Evolutionary conservation across 1,140 invertebrate species (phyloP).

Genomic region (Zaprionus davidi): DNA sequence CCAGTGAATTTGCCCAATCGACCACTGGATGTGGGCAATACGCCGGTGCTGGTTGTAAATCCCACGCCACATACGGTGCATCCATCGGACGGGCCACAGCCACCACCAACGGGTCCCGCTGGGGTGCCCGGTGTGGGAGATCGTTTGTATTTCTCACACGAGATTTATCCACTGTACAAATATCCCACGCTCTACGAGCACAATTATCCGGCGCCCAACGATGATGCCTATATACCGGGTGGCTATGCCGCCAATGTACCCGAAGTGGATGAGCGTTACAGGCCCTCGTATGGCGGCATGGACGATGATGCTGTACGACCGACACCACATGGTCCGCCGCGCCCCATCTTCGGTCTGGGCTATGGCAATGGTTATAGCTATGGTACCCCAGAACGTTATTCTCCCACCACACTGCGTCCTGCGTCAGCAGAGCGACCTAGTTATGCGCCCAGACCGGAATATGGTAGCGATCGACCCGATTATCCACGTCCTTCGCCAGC

Average conservation of each 20-base stretch:
- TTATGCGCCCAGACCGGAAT: constrained; percentile 51
- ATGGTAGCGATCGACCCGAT: constrained; percentile 31
- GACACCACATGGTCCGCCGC: constrained; percentile 63
- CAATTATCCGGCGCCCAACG: constrained; percentile 81
- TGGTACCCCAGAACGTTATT: constrained; percentile 71
- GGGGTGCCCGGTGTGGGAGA: constrained; percentile 56
- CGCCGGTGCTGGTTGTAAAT: constrained; percentile 70
- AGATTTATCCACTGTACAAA: constrained; percentile 80
- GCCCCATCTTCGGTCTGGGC: constrained; percentile 76
- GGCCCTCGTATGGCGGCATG: constrained; percentile 49
- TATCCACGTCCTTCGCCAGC: constrained; percentile 45
- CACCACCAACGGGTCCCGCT: constrained; percentile 37
- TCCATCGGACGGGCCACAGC: background rate
- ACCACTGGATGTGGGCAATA: constrained; percentile 69
- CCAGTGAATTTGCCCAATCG: constrained; percentile 72
- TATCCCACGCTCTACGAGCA: constrained; percentile 80
- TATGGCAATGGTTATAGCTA: constrained; percentile 84
- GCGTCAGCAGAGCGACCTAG: constrained; percentile 54
- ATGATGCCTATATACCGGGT: constrained; percentile 73
- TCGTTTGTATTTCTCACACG: constrained; percentile 81
- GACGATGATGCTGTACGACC: constrained; percentile 52
- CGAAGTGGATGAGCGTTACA: constrained; percentile 72
- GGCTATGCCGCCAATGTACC: constrained; percentile 81
- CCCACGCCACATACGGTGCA: constrained; percentile 69
- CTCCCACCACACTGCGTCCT: constrained; percentile 61